phyloP scores from a whole-genome alignment of 2,888 invertebrate genomes.

The Apodemia mormo region DNA sequence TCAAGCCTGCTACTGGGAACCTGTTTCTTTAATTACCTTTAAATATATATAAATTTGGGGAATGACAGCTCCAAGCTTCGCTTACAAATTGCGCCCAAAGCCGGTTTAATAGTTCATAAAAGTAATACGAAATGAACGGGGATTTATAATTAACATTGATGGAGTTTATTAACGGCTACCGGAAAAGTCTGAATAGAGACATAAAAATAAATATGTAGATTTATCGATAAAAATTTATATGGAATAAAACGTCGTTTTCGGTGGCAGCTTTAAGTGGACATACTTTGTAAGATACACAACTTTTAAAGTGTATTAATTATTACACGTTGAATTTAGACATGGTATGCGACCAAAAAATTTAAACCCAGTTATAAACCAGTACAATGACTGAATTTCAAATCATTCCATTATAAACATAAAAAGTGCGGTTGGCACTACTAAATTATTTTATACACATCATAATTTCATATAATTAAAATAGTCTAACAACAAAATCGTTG shows the following conservation, averaged over 20 bases:
- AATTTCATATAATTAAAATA: too few species aligned
- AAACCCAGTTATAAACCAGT: neutral
- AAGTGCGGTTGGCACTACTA: too few species aligned
- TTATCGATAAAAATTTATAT: conserved; percentile 66
- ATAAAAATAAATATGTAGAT: conserved; percentile 79
- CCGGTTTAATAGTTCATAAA: conserved; percentile 70
- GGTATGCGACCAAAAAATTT: neutral
- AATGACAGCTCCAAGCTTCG: conserved; percentile 37
- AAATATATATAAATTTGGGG: conserved; percentile 55
- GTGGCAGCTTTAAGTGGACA: conserved; percentile 54
- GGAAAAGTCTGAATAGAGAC: conserved; percentile 77
- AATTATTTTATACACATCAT: too few species aligned
- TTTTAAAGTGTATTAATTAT: neutral
- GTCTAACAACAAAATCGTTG: too few species aligned
- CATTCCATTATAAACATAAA: too few species aligned
- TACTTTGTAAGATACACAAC: conserved; percentile 20
- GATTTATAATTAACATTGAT: conserved; percentile 79
- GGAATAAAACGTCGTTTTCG: conserved; percentile 60
- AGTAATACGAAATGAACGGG: conserved; percentile 72
- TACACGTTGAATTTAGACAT: neutral
- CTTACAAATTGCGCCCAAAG: conserved; percentile 72
- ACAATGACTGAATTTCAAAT: too few species aligned
- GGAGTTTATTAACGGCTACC: conserved; percentile 77
- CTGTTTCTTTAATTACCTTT: conserved; percentile 38
- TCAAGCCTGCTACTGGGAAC: conserved; percentile 12